Evolutionary conservation across 1,140 invertebrate genomes (phyloP), one percentile per base, ranked within the genome.

Genomic region (Cydia fagiglandana): DNA sequence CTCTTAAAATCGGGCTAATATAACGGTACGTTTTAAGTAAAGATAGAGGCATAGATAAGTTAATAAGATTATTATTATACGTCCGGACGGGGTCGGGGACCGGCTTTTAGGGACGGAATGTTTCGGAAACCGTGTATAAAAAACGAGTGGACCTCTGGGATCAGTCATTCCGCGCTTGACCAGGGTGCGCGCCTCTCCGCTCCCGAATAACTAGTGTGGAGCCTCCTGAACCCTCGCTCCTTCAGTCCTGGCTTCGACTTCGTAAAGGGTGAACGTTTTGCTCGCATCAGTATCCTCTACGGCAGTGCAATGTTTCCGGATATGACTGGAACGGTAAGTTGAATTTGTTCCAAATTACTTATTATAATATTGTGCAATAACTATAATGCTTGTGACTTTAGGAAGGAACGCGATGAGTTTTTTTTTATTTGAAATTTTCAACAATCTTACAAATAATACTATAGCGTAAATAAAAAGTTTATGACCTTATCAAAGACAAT

Each of bases 31-130:
- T 88, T 91, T 86, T 89, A 88, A 88, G 90, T 92, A 91, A 92
- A 91, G 88, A 91, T 91, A 90, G 86, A 88, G 87, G 87, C 87
- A 83, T 83, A 92, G 89, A 92, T 92, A 92, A 89, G 88, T 90
- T 90, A 92, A 92, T 92, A 91, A 90, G 89, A 91, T 92, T 92
- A 90, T 91, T 92, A 90, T 91, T 89, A 91, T 88, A 90, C 85
- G 84, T 85, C 83, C 86, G 85, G 85, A 77, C 84, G 85, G 84
- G 85, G 83, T 85, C 86, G 85, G 82, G 77, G 87, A 88, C 88
- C 88, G 87, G 85, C 80, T 89, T 88, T 90, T 92, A 87, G 85
- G 86, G 83, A 84, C 86, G 89, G 90, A 91, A 89, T 92, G 90
- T 90, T 87, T 84, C 85, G 83, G 86, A 89, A 86, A 86, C 83